Base-by-base conservation (phyloP, 2,113 vertebrate species). In the zebrafish (Danio rerio) region DNA sequence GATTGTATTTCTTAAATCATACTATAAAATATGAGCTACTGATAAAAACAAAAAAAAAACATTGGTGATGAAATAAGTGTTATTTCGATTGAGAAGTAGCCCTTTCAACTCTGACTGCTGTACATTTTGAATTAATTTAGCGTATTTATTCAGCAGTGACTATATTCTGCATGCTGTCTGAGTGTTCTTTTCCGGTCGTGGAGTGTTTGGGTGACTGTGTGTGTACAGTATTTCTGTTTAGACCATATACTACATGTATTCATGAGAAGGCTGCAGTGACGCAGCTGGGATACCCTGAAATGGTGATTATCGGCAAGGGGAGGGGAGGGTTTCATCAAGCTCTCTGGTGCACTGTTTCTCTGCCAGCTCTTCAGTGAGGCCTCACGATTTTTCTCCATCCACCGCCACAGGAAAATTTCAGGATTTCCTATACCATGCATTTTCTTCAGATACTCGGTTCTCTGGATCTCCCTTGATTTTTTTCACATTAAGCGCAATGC, bases 201-300 rank as follows among this genome's bases (percentile, higher is more conserved):
- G 40, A 55, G 20, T 31, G 6, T 31, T 47, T 50, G 12, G 42
- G 52, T 53, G 3, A 70, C 58, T 66, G 47, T 74, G 77, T n/a
- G 66, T 55, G 16, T 68, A 43, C 43, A 21, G 74, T 43, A 47
- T 58, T 72, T 47, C 45, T 70, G 16, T 73, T 62, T 66, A 9
- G 78, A 80, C 76, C 66, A 65, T 76, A 70, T 66, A 61, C 74
- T 81, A 75, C n/a, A 77, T 83, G 72, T 75, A 83, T 76, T 68
- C 42, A 76, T 75, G 88, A 58, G 88, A 83, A 82, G 85, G 85
- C 90, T 91, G 90, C 89, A 90, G 90, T 89, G 88, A 86, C 88
- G 85, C 85, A 87, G 83, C 85, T 89, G 91, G 92, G 92, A 91
- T 91, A 91, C 88, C 91, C 92, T 86, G 85, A 66, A 84, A 62